Evolutionary conservation across 2,888 invertebrate genomes (phyloP).

Genomic region (Perizoma affinitatum): DNA sequence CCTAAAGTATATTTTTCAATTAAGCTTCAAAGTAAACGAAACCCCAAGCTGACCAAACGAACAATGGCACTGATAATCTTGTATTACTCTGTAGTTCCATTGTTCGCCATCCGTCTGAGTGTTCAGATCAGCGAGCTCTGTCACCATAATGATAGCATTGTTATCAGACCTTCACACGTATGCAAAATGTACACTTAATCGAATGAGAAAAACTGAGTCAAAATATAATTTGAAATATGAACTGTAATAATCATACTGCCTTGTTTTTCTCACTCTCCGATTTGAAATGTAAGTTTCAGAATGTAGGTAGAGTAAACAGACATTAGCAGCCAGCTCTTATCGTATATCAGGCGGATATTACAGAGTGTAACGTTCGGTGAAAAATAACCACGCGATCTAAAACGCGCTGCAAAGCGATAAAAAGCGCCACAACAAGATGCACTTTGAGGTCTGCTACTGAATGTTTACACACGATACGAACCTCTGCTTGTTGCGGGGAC

Average conservation of each 20-base stretch:
- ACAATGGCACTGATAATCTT: too few species aligned
- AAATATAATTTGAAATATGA: background rate
- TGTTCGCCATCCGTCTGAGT: too few species aligned
- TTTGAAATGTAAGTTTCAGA: conserved; percentile 13
- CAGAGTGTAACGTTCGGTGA: conserved; percentile 32
- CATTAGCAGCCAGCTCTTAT: conserved; percentile 23
- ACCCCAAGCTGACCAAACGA: too few species aligned
- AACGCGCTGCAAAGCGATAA: conserved; percentile 38
- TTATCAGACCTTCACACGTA: too few species aligned
- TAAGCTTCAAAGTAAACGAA: too few species aligned
- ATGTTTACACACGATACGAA: conserved; percentile 55
- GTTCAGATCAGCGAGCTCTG: too few species aligned
- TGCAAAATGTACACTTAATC: too few species aligned
- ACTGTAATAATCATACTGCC: background rate
- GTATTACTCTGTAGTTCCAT: too few species aligned
- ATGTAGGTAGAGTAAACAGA: conserved; percentile 23
- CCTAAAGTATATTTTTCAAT: too few species aligned
- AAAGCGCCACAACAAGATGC: conserved; percentile 50
- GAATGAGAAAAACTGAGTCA: too few species aligned
- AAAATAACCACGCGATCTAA: conserved; percentile 48
- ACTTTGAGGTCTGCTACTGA: conserved; percentile 50
- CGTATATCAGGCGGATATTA: conserved; percentile 33
- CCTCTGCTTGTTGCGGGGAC: conserved; percentile 56
- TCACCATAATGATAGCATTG: too few species aligned
- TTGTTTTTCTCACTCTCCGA: conserved; percentile 2